A percentile compares a stretch with the other conserved stretches of the same genome.
Evolutionary conservation across 2,113 vertebrate species (phyloP).

Genomic region (Dissostichus mawsoni): DNA sequence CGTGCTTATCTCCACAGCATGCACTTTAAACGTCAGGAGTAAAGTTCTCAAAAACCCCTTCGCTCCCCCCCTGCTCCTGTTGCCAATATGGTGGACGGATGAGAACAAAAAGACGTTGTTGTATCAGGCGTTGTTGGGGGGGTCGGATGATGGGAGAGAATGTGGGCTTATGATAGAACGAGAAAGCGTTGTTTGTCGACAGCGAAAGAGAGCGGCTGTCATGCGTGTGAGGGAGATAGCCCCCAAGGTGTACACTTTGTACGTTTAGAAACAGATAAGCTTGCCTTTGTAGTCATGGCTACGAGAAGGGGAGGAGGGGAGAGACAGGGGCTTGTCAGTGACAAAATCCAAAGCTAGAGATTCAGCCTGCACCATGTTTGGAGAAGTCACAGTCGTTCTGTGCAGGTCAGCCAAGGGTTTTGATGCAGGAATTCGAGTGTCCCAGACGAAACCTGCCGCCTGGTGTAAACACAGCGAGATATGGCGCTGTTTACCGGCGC

Average conservation of each 20-base stretch:
- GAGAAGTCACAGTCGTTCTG: slow-evolving; percentile 53
- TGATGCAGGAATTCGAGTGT: slow-evolving; percentile 47
- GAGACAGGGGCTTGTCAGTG: slow-evolving; percentile 28
- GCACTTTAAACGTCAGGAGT: slow-evolving; percentile 19
- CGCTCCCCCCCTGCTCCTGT: not conserved
- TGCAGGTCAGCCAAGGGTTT: slow-evolving; percentile 71
- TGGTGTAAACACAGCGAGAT: slow-evolving; percentile 60
- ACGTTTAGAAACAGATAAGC: slow-evolving; percentile 56
- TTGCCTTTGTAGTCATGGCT: slow-evolving; percentile 49
- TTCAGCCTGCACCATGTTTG: slow-evolving; percentile 65
- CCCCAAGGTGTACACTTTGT: slow-evolving; percentile 46
- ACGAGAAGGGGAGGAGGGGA: not conserved
- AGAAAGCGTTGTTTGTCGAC: slow-evolving; percentile 10
- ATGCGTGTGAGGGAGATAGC: slow-evolving; percentile 24
- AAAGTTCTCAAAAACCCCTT: slow-evolving; percentile 19
- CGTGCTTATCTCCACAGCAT: not conserved
- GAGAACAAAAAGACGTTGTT: slow-evolving; percentile 11
- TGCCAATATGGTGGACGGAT: slow-evolving; percentile 17
- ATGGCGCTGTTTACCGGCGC: slow-evolving; percentile 23
- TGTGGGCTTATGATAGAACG: slow-evolving; percentile 16
- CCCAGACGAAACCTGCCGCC: slow-evolving; percentile 40
- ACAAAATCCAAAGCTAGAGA: slow-evolving; percentile 56
- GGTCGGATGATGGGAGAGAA: slow-evolving; percentile 21
- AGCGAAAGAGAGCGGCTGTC: slow-evolving; percentile 29
- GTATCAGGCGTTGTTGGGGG: slow-evolving; percentile 30